Base-by-base conservation (phyloP, 2,888 invertebrate species). In the Flabesymbios commensalis region DNA sequence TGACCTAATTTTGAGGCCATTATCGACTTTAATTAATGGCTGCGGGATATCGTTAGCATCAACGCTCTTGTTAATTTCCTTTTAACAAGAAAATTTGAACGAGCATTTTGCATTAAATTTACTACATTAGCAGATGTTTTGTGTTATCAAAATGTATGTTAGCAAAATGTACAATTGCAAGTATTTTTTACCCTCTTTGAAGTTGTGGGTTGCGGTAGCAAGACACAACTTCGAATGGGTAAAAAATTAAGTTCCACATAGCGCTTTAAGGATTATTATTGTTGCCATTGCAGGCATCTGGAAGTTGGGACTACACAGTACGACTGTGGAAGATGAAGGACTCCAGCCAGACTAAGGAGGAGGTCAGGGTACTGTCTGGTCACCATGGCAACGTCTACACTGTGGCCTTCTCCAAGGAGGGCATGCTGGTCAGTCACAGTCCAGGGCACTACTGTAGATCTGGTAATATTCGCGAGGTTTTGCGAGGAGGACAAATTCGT, bases 301-400 rank as follows among this genome's bases (percentile, higher is more conserved):
- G 79, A 3, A 80, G 78, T 1, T 80, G 80, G 80, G 81, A 81
- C 60, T 75, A 74, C 58, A 75, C 75, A 5, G 75, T 80, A 1
- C 67, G 76, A 22, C 62, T 81, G 10, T 81, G 80, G 79, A 71
- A 65, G 2, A 57, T 78, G n/a, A n/a, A 7, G 24, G 28, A 28
- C 31, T 29, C 19, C 19, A 31, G 49, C 7, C 19, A 49, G n/a
- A 26, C 10, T 3, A 4, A 32, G 19, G n/a, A 26, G 47, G 31
- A 42, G 29, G 19, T 41, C 41, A 22, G 67, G 71, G 43, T 76
- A 10, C 60, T 81, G 24, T 52, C 59, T 22, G 79, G 78, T 19
- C 81, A 81, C 67, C 72, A 65, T 31, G 79, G 80, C 22, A 81
- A 80, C 68, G 68, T 81, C 1, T 77, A 77, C 57, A 71, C 76